These are phyloP conservation scores for Anguilla megastoma DNA, from an alignment of 2,797 vertebrate genomes.

Conservation along the genomic window DNA sequence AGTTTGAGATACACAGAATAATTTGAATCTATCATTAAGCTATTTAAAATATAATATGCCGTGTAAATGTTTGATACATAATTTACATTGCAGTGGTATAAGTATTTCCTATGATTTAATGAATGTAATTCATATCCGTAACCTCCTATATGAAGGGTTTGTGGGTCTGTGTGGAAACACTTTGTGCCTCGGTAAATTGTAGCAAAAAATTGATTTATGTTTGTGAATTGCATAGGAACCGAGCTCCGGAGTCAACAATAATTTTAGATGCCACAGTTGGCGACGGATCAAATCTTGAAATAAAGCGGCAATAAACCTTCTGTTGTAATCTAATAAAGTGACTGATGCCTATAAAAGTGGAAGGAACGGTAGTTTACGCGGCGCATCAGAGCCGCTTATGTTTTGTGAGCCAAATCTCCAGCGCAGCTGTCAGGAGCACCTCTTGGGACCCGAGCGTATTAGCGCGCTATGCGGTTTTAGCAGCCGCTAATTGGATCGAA, in stretches of 20 bases:
- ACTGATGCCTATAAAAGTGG: conserved; percentile 40
- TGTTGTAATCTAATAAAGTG: conserved; percentile 44
- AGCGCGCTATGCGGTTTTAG: conserved; percentile 59
- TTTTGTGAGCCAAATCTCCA: conserved; percentile 51
- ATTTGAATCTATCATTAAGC: not conserved
- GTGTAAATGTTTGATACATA: not conserved
- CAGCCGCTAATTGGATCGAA: conserved; percentile 63
- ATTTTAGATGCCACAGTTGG: conserved; percentile 2
- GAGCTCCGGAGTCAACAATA: not conserved
- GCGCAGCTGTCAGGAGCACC: conserved; percentile 52
- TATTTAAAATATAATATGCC: not conserved
- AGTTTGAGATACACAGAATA: no score
- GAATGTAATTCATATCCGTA: not conserved
- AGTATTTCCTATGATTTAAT: not conserved
- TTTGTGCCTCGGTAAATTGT: not conserved
- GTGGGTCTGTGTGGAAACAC: not conserved
- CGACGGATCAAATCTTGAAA: not conserved
- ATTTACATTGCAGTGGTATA: not conserved
- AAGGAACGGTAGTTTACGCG: conserved; percentile 42
- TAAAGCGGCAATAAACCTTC: conserved; percentile 40
- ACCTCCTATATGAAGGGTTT: not conserved
- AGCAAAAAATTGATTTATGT: not conserved
- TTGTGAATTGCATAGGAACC: not conserved
- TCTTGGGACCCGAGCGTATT: conserved; percentile 55
- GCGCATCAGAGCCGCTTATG: conserved; percentile 49